Evolutionary conservation across 2,797 vertebrate genomes (phyloP).

Genomic region (Platalea minor): DNA sequence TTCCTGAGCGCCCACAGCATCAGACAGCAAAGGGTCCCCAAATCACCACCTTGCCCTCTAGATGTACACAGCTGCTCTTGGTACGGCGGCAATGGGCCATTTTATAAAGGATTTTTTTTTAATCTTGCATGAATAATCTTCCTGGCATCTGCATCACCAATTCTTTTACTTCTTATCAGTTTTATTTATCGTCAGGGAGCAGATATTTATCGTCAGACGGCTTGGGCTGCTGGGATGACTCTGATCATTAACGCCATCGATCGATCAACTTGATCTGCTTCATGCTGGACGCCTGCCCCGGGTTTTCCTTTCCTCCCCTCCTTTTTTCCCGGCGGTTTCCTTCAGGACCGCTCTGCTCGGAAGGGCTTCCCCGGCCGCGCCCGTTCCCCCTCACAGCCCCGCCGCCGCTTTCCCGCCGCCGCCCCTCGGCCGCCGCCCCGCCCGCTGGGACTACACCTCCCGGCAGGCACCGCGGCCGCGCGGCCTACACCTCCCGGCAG

Average conservation of each 20-base stretch:
- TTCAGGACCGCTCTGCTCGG: no score
- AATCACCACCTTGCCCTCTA: background rate
- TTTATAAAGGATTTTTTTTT: background rate
- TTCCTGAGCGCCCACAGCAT: background rate
- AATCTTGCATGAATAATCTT: background rate
- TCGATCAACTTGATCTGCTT: accelerated
- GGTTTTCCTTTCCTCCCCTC: no score
- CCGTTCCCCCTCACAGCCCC: no score
- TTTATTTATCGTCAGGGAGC: background rate
- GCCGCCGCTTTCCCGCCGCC: background rate
- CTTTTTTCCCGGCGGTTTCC: no score
- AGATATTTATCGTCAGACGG: background rate
- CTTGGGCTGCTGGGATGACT: background rate
- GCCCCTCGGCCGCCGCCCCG: background rate
- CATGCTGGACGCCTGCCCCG: accelerated
- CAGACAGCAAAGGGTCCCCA: accelerated
- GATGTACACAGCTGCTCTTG: accelerated
- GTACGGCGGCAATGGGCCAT: accelerated
- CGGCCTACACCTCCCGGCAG: background rate
- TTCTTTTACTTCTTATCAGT: background rate
- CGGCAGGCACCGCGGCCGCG: background rate
- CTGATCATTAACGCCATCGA: accelerated
- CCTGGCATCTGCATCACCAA: background rate
- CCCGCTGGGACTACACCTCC: background rate
- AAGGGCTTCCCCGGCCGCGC: no score